A percentile compares a stretch with the other conserved stretches of the same genome.
Conservation (phyloP, 2,888 invertebrate genomes). For the Mesopsocus fuscifrons region DNA sequence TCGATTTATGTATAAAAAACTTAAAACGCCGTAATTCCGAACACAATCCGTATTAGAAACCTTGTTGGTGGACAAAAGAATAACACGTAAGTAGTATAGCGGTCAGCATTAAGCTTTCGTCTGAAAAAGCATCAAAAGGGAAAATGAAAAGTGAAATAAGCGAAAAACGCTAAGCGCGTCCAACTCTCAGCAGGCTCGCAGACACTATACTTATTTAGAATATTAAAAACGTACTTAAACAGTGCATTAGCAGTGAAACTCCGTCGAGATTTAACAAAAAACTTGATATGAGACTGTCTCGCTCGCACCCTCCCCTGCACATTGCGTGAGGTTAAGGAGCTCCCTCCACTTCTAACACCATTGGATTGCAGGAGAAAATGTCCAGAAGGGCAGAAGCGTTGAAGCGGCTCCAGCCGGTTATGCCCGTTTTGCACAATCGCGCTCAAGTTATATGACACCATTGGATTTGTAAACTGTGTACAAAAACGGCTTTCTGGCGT, state of each 20-base stretch:
- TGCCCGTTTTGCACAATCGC: not conserved
- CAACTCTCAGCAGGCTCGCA: no score
- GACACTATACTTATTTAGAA: not conserved
- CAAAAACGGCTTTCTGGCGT: no score
- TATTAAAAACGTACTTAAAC: not conserved
- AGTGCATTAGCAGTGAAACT: no score
- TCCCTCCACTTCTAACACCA: not conserved
- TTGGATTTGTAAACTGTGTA: not conserved
- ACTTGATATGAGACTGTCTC: conserved; percentile 3
- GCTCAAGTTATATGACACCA: not conserved
- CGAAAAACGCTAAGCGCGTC: no score
- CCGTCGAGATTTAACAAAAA: conserved; percentile 5
- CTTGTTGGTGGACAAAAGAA: no score
- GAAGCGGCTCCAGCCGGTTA: not conserved
- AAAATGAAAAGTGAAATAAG: no score
- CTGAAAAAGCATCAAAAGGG: no score
- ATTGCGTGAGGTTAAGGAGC: conserved; percentile 5
- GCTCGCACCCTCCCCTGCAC: not conserved
- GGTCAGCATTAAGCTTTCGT: no score
- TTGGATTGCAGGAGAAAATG: not conserved
- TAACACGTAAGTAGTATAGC: no score
- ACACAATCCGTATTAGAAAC: no score
- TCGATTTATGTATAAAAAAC: no score
- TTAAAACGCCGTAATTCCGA: no score
- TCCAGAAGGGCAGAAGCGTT: not conserved